Evolutionary conservation across 2,797 vertebrate genomes (phyloP).

Genomic region (Bovichtus diacanthus): DNA sequence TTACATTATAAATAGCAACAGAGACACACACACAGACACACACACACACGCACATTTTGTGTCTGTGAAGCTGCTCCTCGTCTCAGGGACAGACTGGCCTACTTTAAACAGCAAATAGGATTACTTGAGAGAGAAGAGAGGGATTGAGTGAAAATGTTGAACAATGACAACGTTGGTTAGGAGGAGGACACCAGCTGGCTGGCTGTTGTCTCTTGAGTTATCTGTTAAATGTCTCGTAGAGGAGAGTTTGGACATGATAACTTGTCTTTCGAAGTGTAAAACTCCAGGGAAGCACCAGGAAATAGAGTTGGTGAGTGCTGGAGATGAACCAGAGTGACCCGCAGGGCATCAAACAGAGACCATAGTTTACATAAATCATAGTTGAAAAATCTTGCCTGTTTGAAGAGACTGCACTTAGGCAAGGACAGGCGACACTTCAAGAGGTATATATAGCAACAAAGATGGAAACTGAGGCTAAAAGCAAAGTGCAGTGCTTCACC

Average conservation of each 20-base stretch:
- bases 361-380: background rate
- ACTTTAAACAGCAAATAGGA: slow-evolving; percentile 16
- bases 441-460: background rate
- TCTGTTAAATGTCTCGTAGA: background rate
- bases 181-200: slow-evolving; percentile 2
- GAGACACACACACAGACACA: too few relatives aligned
- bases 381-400: background rate
- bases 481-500: background rate
- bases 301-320: background rate
- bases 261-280: background rate
- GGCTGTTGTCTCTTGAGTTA: background rate
- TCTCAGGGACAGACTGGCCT: slow-evolving; percentile 20
- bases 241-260: background rate
- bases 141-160: background rate
- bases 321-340: background rate
- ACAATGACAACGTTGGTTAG: background rate
- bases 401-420: slow-evolving; percentile 11
- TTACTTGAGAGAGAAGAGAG: slow-evolving; percentile 6
- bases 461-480: slow-evolving; percentile 2
- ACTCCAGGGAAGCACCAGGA: background rate
- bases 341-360: background rate
- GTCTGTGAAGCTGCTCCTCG: background rate
- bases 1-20: background rate
- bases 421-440: background rate
- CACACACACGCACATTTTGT: background rate